phyloP scores from a whole-genome alignment of 1,140 invertebrate species.

The Melanaphis sacchari region DNA sequence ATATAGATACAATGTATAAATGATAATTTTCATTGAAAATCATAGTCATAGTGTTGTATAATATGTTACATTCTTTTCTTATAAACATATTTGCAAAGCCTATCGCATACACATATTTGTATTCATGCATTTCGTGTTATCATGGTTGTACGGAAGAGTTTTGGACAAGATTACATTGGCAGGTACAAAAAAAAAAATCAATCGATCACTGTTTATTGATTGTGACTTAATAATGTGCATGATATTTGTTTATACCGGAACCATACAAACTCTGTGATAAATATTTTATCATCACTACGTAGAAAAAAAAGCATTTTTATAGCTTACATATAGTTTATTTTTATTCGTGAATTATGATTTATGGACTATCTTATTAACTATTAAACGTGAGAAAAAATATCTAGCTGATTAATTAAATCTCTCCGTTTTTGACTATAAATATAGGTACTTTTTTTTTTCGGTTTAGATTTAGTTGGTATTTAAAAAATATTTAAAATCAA shows the following conservation, averaged over 20 bases:
- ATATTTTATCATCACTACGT: not conserved
- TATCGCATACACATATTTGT: not conserved
- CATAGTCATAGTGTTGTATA: not conserved
- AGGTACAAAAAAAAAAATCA: conserved; percentile 8
- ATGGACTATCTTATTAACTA: not conserved
- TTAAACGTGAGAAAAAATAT: conserved; percentile 2
- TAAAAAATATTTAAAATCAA: not conserved
- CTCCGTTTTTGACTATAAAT: not conserved
- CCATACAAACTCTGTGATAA: not conserved
- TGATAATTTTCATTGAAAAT: not conserved
- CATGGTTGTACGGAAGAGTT: not conserved
- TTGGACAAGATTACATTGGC: not conserved
- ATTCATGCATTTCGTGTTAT: not conserved
- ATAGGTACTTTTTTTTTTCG: not conserved
- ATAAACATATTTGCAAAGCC: not conserved
- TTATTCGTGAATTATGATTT: not conserved
- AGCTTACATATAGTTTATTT: not conserved
- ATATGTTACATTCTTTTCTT: not conserved
- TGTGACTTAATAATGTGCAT: not conserved
- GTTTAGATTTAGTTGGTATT: not conserved
- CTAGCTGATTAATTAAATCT: not conserved
- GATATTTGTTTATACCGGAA: conserved; percentile 6
- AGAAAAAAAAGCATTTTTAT: conserved; percentile 3
- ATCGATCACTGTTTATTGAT: not conserved
- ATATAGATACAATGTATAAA: not conserved